phyloP scores from a whole-genome alignment of 64 coral and sea anemone genomes.

The Montipora capricornis region DNA sequence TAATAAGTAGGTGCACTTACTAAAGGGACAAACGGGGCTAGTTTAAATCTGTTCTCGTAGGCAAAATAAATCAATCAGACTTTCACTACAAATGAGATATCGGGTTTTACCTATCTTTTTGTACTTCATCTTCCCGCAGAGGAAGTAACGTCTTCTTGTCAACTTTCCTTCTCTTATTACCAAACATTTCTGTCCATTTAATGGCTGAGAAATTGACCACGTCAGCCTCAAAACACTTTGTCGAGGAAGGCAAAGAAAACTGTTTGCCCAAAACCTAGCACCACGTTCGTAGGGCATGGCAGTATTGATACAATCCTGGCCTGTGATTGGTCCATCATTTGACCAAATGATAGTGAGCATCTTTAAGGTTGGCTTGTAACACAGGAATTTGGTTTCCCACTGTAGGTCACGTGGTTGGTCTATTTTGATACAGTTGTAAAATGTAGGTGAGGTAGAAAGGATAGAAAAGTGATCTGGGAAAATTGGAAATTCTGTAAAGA shows the following conservation, averaged over 20 bases:
- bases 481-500: constrained; percentile 23
- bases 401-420: background rate
- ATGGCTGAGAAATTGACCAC: background rate
- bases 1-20: too few species aligned
- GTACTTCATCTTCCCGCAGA: constrained; percentile 19
- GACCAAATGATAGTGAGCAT: constrained; percentile 15
- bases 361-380: constrained; percentile 23
- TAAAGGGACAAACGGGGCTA: too few species aligned
- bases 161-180: background rate
- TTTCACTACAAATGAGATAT: background rate
- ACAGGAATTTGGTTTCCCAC: constrained; percentile 11
- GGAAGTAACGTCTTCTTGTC: background rate
- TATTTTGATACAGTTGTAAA: background rate
- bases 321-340: background rate
- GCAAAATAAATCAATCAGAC: too few species aligned
- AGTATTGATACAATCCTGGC: constrained; percentile 23
- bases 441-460: background rate
- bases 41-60: too few species aligned
- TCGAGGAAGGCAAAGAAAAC: constrained; percentile 13
- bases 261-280: constrained; percentile 6
- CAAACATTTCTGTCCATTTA: background rate
- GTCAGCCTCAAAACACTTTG: background rate
- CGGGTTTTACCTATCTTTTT: background rate
- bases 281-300: constrained; percentile 4
- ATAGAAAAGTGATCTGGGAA: constrained; percentile 35